Evolutionary conservation across 2,113 vertebrate species (phyloP).

Genomic region (Suncus etruscus): DNA sequence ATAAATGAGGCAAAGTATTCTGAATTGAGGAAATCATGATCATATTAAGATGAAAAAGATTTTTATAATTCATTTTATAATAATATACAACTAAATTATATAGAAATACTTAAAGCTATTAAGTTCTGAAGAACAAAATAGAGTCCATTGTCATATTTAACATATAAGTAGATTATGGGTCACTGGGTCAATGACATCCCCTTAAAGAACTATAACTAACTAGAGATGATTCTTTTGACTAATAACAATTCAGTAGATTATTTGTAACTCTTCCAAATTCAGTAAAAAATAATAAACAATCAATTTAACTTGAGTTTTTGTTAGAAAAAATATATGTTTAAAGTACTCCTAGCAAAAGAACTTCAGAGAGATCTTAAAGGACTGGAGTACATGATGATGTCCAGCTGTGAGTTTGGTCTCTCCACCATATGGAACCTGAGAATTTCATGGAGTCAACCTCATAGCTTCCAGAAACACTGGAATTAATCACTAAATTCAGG

Average conservation of each 20-base stretch:
- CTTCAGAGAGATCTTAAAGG: too few species aligned
- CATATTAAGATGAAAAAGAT: neutral
- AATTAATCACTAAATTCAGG: too few species aligned
- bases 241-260: too few species aligned
- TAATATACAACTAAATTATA: neutral
- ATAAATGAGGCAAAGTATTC: neutral
- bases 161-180: neutral
- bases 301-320: neutral
- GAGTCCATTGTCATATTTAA: neutral
- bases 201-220: rapidly evolving
- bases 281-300: neutral
- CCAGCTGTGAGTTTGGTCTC: too few species aligned
- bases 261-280: neutral
- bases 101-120: neutral
- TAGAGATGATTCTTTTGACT: neutral
- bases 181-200: rapidly evolving
- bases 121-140: too few species aligned
- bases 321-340: neutral
- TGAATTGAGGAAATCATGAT: neutral
- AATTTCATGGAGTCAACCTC: too few species aligned
- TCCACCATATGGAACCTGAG: too few species aligned
- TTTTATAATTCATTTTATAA: neutral
- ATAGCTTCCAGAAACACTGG: too few species aligned
- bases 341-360: neutral
- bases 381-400: too few species aligned